Conservation (phyloP, 1,140 invertebrate genomes). For the Macrocentrus cingulum region DNA sequence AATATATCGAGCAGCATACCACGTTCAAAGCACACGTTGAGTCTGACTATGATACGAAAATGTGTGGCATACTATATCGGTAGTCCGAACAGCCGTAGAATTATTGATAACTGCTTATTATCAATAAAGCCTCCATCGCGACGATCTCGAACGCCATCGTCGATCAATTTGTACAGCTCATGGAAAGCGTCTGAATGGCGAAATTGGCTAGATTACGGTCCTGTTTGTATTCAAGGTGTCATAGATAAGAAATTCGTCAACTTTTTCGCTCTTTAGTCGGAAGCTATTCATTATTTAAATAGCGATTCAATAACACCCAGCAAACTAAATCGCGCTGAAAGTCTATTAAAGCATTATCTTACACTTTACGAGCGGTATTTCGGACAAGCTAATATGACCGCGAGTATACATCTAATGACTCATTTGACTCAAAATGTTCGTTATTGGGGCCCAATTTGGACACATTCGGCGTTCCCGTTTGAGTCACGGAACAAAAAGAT, state of each 20-base stretch:
- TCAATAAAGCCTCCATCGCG: conserved; percentile 6
- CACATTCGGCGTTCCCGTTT: conserved; percentile 13
- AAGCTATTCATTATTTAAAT: conserved; percentile 6
- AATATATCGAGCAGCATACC: no score
- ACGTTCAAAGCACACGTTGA: no score
- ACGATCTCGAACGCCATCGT: neutral
- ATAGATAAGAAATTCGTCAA: neutral
- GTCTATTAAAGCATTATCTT: neutral
- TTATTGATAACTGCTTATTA: neutral
- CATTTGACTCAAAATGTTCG: conserved; percentile 20
- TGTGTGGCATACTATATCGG: conserved; percentile 24
- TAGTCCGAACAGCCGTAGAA: neutral
- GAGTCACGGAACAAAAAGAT: conserved; percentile 24
- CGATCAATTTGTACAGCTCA: neutral
- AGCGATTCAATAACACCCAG: conserved; percentile 5
- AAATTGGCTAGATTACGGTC: conserved; percentile 10
- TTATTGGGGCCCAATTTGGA: conserved; percentile 28
- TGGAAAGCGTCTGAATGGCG: conserved; percentile 16
- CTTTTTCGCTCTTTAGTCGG: conserved; percentile 2
- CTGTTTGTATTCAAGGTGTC: conserved; percentile 2
- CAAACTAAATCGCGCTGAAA: neutral
- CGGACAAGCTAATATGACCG: conserved; percentile 21
- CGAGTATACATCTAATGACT: conserved; percentile 26
- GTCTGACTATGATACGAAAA: no score
- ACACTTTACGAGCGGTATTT: neutral